Evolutionary conservation across 2,888 invertebrate species (phyloP).

Genomic region (Agonopterix heracliana): DNA sequence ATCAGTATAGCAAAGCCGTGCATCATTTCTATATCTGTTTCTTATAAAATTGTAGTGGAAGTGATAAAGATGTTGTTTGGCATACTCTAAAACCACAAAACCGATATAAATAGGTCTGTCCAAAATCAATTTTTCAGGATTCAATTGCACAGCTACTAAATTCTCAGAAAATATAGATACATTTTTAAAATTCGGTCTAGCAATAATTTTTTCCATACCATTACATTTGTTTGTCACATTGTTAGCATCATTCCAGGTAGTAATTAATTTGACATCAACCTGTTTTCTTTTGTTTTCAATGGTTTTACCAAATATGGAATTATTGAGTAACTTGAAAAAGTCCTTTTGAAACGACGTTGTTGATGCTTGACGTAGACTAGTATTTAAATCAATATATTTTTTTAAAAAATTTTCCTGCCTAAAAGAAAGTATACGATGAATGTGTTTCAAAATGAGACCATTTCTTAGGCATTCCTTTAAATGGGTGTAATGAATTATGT

Average conservation of each 20-base stretch:
- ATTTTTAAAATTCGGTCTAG: slow-evolving; percentile 9
- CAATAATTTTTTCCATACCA: slow-evolving; percentile 4
- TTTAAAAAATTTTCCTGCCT: slow-evolving; percentile 25
- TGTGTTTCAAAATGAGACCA: slow-evolving; percentile 21
- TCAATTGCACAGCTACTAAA: slow-evolving; percentile 8
- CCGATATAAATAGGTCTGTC: slow-evolving; percentile 10
- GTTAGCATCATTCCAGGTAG: slow-evolving; percentile 3
- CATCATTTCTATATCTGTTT: neutral
- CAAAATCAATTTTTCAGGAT: slow-evolving; percentile 2
- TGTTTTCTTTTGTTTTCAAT: too few relatives aligned
- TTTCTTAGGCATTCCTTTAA: slow-evolving; percentile 24
- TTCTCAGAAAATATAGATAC: slow-evolving; percentile 9
- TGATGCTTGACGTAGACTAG: too few relatives aligned
- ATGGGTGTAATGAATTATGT: slow-evolving; percentile 27
- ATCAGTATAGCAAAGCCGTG: slow-evolving; percentile 11
- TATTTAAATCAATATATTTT: slow-evolving; percentile 20
- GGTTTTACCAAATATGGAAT: too few relatives aligned
- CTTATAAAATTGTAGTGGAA: slow-evolving; percentile 12
- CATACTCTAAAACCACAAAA: slow-evolving; percentile 9
- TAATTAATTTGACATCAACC: too few relatives aligned
- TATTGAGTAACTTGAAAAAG: neutral
- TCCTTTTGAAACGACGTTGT: too few relatives aligned
- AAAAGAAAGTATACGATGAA: slow-evolving; percentile 21
- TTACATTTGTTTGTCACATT: slow-evolving; percentile 5
- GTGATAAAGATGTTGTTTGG: slow-evolving; percentile 12